Conservation (phyloP, 2,797 vertebrate genomes). For the Megaceryle alcyon region DNA sequence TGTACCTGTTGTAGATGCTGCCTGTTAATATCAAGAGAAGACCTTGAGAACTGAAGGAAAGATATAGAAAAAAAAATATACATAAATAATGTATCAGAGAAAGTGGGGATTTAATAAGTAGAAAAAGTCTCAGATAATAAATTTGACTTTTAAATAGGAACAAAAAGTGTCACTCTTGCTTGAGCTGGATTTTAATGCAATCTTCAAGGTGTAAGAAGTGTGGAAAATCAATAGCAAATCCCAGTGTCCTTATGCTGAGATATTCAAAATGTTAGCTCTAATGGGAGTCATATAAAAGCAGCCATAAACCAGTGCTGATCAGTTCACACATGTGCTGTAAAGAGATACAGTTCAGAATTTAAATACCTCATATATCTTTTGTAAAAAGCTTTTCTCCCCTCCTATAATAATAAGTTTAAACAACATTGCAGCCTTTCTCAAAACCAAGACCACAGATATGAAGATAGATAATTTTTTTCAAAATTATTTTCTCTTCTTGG, state of each 20-base stretch:
- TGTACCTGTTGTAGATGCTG: background rate
- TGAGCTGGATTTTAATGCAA: conserved; percentile 75
- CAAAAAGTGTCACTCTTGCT: conserved; percentile 76
- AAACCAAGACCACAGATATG: conserved; percentile 67
- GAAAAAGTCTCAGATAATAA: conserved; percentile 69
- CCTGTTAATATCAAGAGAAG: conserved; percentile 34
- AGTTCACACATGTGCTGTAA: conserved; percentile 72
- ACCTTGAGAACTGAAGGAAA: conserved; percentile 51
- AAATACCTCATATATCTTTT: conserved; percentile 73
- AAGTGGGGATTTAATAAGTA: conserved; percentile 69
- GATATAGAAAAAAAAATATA: background rate
- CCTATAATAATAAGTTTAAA: conserved; percentile 64
- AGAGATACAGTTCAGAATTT: conserved; percentile 73
- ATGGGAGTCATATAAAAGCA: conserved; percentile 67
- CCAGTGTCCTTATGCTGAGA: conserved; percentile 74
- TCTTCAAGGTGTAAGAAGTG: conserved; percentile 73
- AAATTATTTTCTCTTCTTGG: conserved; percentile 80
- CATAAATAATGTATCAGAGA: conserved; percentile 66
- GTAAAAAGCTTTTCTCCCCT: conserved; percentile 38
- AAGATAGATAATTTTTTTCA: conserved; percentile 71
- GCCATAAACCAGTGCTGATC: conserved; percentile 67
- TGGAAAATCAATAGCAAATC: conserved; percentile 79
- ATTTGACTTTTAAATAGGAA: conserved; percentile 71
- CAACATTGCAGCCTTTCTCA: conserved; percentile 62
- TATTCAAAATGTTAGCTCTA: conserved; percentile 80